Evolutionary conservation across 1,140 invertebrate genomes (phyloP).

Genomic region (Coelopa frigida): DNA sequence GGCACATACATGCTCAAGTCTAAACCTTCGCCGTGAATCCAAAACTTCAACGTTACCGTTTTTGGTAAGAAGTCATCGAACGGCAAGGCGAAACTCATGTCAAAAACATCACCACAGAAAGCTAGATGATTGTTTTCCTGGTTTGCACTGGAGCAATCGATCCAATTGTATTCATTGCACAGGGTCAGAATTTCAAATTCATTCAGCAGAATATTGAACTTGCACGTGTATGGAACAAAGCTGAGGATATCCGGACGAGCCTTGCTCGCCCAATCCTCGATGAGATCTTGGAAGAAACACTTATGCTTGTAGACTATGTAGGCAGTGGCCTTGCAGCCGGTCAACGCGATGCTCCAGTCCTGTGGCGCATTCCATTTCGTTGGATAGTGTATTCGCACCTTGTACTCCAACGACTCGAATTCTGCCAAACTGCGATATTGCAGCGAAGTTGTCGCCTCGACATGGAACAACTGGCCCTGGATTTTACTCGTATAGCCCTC

Average conservation of each 20-base stretch:
- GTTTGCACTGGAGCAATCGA: slow-evolving; percentile 91
- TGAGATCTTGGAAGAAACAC: slow-evolving; percentile 89
- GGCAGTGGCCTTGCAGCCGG: slow-evolving; percentile 87
- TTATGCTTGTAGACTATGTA: slow-evolving; percentile 91
- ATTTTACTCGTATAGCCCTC: slow-evolving; percentile 86
- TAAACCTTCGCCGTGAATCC: slow-evolving; percentile 90
- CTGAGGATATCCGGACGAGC: slow-evolving; percentile 81
- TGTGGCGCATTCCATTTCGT: slow-evolving; percentile 92
- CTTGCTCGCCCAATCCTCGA: slow-evolving; percentile 94
- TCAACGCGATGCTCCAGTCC: slow-evolving; percentile 82
- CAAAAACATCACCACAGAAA: slow-evolving; percentile 87
- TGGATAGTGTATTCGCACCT: slow-evolving; percentile 72
- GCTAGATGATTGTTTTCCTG: slow-evolving; percentile 92
- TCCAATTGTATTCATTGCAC: slow-evolving; percentile 98
- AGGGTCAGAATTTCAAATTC: slow-evolving; percentile 93
- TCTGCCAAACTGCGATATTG: slow-evolving; percentile 85
- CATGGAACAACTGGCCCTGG: slow-evolving; percentile 83
- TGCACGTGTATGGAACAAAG: slow-evolving; percentile 97
- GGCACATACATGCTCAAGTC: slow-evolving; percentile 85
- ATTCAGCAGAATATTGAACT: slow-evolving; percentile 83
- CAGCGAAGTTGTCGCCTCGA: slow-evolving; percentile 91
- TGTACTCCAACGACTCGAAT: slow-evolving; percentile 92
- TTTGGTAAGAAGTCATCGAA: slow-evolving; percentile 87
- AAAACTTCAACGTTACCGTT: slow-evolving; percentile 79
- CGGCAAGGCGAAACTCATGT: slow-evolving; percentile 86